Conservation (phyloP, 2,797 vertebrate species). For the Sibirionetta formosa region DNA sequence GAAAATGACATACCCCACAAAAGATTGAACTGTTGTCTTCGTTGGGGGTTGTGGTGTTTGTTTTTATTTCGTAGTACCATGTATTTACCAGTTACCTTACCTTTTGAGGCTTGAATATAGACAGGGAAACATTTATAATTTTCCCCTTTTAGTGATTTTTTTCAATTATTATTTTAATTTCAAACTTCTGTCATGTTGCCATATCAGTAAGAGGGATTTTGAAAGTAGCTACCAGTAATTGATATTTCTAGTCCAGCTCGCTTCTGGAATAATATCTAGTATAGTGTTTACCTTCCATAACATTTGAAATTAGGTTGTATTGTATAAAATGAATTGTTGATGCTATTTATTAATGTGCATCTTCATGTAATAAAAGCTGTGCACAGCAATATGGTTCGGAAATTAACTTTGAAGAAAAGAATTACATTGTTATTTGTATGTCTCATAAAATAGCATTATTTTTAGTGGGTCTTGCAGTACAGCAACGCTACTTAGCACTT, state of each 20-base stretch:
- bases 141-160: background rate
- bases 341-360: conserved; percentile 10
- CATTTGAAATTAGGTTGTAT: conserved; percentile 39
- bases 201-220: conserved; percentile 39
- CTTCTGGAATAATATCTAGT: conserved; percentile 32
- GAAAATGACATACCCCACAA: background rate
- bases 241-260: conserved; percentile 27
- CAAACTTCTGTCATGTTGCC: conserved; percentile 34
- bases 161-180: background rate
- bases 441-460: conserved; percentile 22
- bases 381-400: conserved; percentile 24
- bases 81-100: background rate
- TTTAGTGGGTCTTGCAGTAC: conserved; percentile 16
- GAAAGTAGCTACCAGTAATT: conserved; percentile 22
- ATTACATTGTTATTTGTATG: conserved; percentile 24
- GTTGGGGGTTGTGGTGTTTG: accelerated
- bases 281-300: conserved; percentile 9
- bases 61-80: accelerated
- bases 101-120: background rate
- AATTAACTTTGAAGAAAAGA: conserved; percentile 59
- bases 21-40: background rate
- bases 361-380: conserved; percentile 53
- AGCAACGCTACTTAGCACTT: background rate
- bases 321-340: conserved; percentile 22
- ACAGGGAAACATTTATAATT: background rate